Evolutionary conservation across 2,888 invertebrate genomes (phyloP).

Genomic region (Drosophila trichaetosa): DNA sequence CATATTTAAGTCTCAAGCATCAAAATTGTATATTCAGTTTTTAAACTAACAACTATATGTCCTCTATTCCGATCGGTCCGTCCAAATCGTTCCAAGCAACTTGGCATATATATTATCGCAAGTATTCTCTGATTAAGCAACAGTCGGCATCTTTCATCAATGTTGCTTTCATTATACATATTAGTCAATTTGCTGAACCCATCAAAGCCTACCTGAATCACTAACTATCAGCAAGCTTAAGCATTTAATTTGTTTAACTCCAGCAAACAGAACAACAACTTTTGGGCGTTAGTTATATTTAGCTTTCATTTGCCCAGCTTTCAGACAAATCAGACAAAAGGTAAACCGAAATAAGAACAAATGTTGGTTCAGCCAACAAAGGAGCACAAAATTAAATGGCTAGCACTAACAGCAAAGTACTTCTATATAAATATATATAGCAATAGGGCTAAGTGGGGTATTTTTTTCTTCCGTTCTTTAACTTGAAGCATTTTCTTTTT

Average conservation of each 20-base stretch:
- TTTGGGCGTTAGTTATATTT: conserved; percentile 30
- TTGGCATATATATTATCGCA: not conserved
- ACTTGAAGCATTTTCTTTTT: conserved; percentile 8
- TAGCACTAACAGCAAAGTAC: conserved; percentile 10
- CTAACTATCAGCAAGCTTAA: conserved; percentile 21
- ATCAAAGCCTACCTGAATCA: conserved; percentile 26
- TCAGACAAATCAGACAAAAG: conserved; percentile 38
- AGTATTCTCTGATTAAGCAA: not conserved
- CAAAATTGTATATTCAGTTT: not conserved
- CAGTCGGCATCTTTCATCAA: not conserved
- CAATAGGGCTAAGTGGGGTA: conserved; percentile 8
- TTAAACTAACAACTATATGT: not conserved
- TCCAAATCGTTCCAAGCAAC: not conserved
- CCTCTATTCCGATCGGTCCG: not conserved
- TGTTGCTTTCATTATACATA: not conserved
- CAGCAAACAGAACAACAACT: conserved; percentile 44
- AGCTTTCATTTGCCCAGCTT: conserved; percentile 40
- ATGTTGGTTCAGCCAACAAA: conserved; percentile 9
- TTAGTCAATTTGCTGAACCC: not conserved
- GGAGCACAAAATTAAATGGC: conserved; percentile 31
- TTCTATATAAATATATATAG: not conserved
- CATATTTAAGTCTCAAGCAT: not conserved
- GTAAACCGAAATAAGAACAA: conserved; percentile 31
- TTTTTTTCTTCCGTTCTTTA: conserved; percentile 11
- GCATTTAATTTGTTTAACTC: conserved; percentile 62